phyloP scores from a whole-genome alignment of 2,888 invertebrate genomes.

The Coremacera marginata region DNA sequence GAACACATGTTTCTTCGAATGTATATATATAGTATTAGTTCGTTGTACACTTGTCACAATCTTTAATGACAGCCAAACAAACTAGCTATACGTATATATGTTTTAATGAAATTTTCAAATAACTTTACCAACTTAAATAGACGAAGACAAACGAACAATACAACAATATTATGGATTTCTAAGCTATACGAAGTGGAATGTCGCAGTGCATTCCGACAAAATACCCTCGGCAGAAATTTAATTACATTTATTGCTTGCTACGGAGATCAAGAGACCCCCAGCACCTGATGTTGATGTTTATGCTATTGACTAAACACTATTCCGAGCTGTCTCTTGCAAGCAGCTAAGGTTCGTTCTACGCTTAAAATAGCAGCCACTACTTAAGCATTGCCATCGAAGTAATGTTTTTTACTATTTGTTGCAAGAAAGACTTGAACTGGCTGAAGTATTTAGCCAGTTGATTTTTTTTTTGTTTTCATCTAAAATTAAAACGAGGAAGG shows the following conservation, averaged over 20 bases:
- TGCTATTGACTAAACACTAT: neutral
- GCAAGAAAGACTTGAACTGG: neutral
- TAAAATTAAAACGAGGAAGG: neutral
- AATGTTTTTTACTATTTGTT: too few relatives aligned
- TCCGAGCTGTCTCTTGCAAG: neutral
- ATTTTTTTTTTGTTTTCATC: too few relatives aligned
- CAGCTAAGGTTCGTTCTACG: neutral
- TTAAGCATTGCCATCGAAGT: neutral
- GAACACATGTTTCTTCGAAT: too few relatives aligned
- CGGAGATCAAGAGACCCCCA: slow-evolving; percentile 54
- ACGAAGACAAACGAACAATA: neutral
- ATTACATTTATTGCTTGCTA: slow-evolving; percentile 52
- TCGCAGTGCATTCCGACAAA: neutral
- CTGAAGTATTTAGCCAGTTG: too few relatives aligned
- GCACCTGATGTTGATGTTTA: slow-evolving; percentile 55
- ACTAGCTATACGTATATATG: neutral
- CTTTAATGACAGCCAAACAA: neutral
- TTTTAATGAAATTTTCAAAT: neutral
- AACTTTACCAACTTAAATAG: neutral
- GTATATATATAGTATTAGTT: too few relatives aligned
- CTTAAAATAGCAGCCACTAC: slow-evolving; percentile 29
- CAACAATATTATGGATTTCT: neutral
- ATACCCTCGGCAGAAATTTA: slow-evolving; percentile 50
- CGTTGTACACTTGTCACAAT: neutral
- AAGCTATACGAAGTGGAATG: neutral